Base-by-base conservation (phyloP, 2,113 vertebrate genomes). In the Gymnogyps californianus region DNA sequence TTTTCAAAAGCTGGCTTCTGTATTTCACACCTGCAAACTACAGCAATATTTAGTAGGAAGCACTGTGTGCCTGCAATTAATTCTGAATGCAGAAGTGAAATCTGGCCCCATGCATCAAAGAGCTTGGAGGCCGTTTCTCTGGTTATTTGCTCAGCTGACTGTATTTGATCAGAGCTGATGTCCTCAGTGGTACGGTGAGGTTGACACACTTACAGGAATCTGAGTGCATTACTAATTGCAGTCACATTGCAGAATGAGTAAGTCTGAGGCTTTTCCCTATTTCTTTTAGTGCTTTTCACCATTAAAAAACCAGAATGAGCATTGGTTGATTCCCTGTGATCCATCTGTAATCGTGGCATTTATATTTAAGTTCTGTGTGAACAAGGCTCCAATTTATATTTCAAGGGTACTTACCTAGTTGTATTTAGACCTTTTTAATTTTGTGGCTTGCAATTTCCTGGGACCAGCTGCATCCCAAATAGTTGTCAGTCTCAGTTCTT, bases 61-160 rank as follows among this genome's bases (percentile, higher is more conserved):
- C 15, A 3, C 75, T 31, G 18, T 93, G 59, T 91, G 91, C 87
- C 87, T 97, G 89, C 84, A 36, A 54, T 83, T 92, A 72, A 84
- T 71, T 83, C 70, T 85, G 87, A 83, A 72, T 26, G 47, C 71
- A 91, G 89, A 91, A 83, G 76, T 80, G 87, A 95, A 95, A 78
- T 52, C 84, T 96, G 93, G 93, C 75, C 84, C n/a, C 20, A 2
- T 91, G 55, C 85, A 67, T 77, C 89, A 83, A 76, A 81, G 84
- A 40, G 17, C 78, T 66, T 72, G 89, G 59, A 54, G 83, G 59
- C 94, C 5, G 40, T 61, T 66, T 70, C 78, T 86, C 47, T 77
- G 71, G 67, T 54, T 97, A 78, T 97, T 97, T 97, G 93, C 82
- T 95, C 95, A 95, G 97, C 94, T 96, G 96, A 97, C 94, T 58